Conservation (phyloP, 2,113 vertebrate genomes). For the Percina caprodes region DNA sequence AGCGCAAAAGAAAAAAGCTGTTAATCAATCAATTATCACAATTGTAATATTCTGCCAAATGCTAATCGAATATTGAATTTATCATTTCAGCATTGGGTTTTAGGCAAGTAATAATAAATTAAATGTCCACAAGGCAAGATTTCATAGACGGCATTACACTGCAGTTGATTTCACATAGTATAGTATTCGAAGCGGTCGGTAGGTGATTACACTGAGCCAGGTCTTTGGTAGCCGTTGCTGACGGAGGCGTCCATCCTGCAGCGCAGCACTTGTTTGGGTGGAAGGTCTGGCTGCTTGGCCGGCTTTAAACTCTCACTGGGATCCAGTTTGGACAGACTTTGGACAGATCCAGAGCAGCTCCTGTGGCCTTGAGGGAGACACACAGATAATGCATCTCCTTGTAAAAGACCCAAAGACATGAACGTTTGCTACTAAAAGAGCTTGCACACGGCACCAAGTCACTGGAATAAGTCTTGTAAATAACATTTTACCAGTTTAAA, state of each 20-base stretch:
- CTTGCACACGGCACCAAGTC: background rate
- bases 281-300: slow-evolving; percentile 85
- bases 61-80: background rate
- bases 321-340: slow-evolving; percentile 87
- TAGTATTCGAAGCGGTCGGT: background rate
- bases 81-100: background rate
- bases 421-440: background rate
- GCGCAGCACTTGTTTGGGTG: slow-evolving; percentile 86
- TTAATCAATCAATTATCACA: background rate
- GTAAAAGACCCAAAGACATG: slow-evolving; percentile 30
- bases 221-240: slow-evolving; percentile 93
- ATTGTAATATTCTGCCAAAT: background rate
- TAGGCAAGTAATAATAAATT: background rate
- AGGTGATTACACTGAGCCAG: slow-evolving; percentile 90
- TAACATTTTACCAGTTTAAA: slow-evolving; percentile 13
- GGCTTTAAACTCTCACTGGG: slow-evolving; percentile 83
- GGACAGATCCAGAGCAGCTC: slow-evolving; percentile 88
- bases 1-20: background rate
- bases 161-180: background rate
- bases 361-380: slow-evolving; percentile 83
- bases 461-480: slow-evolving; percentile 21
- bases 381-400: slow-evolving; percentile 4
- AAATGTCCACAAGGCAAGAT: background rate
- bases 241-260: slow-evolving; percentile 84
- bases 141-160: background rate